Evolutionary conservation across 53 echinoderm and acorn worm genomes (phyloP).

Genomic region (Zoroaster sp.): DNA sequence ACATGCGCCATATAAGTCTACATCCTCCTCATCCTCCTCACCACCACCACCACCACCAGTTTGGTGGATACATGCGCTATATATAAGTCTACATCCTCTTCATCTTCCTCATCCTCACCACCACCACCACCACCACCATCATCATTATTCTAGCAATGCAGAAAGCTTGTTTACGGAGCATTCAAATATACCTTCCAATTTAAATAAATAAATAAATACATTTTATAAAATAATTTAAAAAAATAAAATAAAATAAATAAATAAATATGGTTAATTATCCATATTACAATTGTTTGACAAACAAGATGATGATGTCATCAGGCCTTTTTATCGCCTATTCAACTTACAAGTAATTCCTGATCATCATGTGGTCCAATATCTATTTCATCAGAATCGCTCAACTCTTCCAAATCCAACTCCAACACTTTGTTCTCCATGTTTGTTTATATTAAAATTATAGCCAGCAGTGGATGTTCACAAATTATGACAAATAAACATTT

Average conservation of each 20-base stretch:
- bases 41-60: too few species aligned
- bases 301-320: not conserved
- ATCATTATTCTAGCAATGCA: too few species aligned
- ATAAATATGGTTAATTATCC: not conserved
- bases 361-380: constrained; percentile 7
- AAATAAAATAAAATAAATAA: too few species aligned
- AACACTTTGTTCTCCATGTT: not conserved
- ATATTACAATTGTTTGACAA: not conserved
- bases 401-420: not conserved
- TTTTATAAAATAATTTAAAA: not conserved
- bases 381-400: not conserved
- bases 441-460: not conserved
- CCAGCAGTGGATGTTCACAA: not conserved
- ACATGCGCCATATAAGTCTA: too few species aligned
- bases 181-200: too few species aligned
- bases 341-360: constrained; percentile 4
- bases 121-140: too few species aligned
- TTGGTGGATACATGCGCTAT: too few species aligned
- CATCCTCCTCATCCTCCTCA: too few species aligned
- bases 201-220: not conserved
- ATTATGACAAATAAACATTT: not conserved
- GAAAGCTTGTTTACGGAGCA: too few species aligned
- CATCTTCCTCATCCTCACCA: too few species aligned
- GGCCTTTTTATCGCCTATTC: too few species aligned
- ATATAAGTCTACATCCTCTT: too few species aligned